These are phyloP conservation scores for Xiphorhynchus erythropygius DNA, from an alignment of 2,797 vertebrate genomes.

Conservation along the genomic window DNA sequence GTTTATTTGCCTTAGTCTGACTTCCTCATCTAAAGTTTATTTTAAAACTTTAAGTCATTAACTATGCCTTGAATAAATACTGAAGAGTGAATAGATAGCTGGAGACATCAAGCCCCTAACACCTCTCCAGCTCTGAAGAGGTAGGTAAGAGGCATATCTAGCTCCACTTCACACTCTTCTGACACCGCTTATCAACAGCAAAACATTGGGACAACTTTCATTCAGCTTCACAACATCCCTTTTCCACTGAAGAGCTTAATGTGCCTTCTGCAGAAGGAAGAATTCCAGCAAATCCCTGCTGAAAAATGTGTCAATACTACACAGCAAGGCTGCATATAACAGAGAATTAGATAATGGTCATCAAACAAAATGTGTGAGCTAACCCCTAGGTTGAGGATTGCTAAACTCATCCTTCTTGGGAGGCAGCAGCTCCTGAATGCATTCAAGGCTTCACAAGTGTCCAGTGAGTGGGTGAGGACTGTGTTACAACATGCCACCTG, in stretches of 20 bases:
- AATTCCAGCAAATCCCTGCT: background rate
- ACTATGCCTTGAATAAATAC: background rate
- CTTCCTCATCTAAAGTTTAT: background rate
- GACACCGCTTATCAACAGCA: background rate
- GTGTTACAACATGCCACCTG: background rate
- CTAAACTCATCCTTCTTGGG: background rate
- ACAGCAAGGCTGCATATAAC: background rate
- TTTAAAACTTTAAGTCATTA: background rate
- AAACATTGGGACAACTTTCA: background rate
- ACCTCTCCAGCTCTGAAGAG: background rate
- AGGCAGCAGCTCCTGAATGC: background rate
- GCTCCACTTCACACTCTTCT: background rate
- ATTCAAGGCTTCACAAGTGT: background rate
- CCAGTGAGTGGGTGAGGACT: background rate
- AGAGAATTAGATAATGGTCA: background rate
- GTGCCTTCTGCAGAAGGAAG: background rate
- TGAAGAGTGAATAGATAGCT: background rate
- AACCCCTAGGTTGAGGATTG: accelerated
- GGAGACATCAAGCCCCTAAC: background rate
- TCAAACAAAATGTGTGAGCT: background rate
- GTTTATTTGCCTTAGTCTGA: slow-evolving; percentile 13
- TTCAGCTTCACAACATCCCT: background rate
- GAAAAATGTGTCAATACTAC: background rate
- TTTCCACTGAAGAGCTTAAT: background rate
- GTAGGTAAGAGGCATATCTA: background rate